These are phyloP conservation scores for Drosophila nigromelanica DNA, from an alignment of 1,140 invertebrate genomes.

Conservation along the genomic window DNA sequence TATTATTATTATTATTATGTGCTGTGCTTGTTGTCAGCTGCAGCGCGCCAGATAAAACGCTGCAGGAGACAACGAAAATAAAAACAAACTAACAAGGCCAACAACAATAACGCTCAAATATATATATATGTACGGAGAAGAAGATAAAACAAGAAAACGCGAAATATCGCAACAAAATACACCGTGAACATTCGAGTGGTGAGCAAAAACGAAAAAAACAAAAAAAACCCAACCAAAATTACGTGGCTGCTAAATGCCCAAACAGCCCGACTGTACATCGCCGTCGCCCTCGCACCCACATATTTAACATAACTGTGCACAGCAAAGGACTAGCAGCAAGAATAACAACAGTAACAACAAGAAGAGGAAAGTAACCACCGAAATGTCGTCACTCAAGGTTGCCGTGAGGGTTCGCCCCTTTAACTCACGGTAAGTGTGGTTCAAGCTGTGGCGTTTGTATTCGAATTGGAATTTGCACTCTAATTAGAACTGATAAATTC, in stretches of 20 bases:
- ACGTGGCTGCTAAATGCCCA: slow-evolving; percentile 26
- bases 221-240: slow-evolving; percentile 21
- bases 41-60: slow-evolving; percentile 55
- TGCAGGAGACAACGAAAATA: slow-evolving; percentile 62
- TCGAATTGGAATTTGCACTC: slow-evolving; percentile 7
- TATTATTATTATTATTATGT: slow-evolving; percentile 53
- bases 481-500: slow-evolving; percentile 22
- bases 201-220: neutral
- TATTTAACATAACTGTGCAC: slow-evolving; percentile 28
- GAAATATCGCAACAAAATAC: slow-evolving; percentile 41
- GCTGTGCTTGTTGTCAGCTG: slow-evolving; percentile 45
- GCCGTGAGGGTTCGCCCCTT: slow-evolving; percentile 88
- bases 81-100: slow-evolving; percentile 72
- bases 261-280: slow-evolving; percentile 27
- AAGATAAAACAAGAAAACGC: slow-evolving; percentile 35
- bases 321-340: slow-evolving; percentile 48
- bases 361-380: slow-evolving; percentile 44
- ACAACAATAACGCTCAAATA: slow-evolving; percentile 30
- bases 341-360: slow-evolving; percentile 7
- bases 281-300: slow-evolving; percentile 1
- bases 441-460: slow-evolving; percentile 6
- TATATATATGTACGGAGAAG: slow-evolving; percentile 21
- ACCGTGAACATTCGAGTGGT: slow-evolving; percentile 23
- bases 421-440: slow-evolving; percentile 86
- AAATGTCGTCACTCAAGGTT: slow-evolving; percentile 88